Evolutionary conservation across 2,888 invertebrate species (phyloP).

Genomic region (Sipunculus nudus): DNA sequence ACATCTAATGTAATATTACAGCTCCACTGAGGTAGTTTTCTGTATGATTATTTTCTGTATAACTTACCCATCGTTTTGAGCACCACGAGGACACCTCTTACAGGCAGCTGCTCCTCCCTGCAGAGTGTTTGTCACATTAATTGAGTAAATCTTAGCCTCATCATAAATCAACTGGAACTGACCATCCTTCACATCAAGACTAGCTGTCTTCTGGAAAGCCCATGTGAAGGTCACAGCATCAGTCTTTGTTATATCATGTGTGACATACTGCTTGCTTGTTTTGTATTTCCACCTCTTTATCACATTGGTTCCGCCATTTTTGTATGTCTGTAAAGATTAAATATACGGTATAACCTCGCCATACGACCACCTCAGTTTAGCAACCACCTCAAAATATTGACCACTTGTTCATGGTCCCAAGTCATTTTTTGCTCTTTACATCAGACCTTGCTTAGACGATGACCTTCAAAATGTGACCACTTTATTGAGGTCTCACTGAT

Average conservation of each 20-base stretch:
- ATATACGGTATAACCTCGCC: too few species aligned
- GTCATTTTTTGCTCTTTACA: too few species aligned
- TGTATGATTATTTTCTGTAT: too few species aligned
- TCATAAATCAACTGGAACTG: conserved; percentile 51
- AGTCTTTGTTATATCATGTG: conserved; percentile 65
- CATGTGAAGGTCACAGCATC: conserved; percentile 68
- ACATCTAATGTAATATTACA: too few species aligned
- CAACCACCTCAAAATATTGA: too few species aligned
- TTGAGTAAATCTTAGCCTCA: conserved; percentile 69
- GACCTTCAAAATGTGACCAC: too few species aligned
- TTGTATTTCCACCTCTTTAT: conserved; percentile 67
- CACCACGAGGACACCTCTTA: conserved; percentile 67
- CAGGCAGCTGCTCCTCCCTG: conserved; percentile 71
- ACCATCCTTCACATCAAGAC: conserved; percentile 39
- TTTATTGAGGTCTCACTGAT: too few species aligned
- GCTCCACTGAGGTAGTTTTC: too few species aligned
- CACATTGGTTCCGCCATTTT: conserved; percentile 62
- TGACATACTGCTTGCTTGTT: conserved; percentile 50
- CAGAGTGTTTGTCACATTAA: conserved; percentile 71
- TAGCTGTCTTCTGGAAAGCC: conserved; percentile 67
- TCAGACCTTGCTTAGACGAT: too few species aligned
- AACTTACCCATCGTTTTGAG: conserved; percentile 56
- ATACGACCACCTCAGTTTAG: too few species aligned
- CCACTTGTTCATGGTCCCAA: too few species aligned
- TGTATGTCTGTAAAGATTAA: conserved; percentile 58